Evolutionary conservation across 64 coral and sea anemone species (phyloP), one percentile per base, ranked within the genome.

Genomic region (Dendrophyllia cribrosa): DNA sequence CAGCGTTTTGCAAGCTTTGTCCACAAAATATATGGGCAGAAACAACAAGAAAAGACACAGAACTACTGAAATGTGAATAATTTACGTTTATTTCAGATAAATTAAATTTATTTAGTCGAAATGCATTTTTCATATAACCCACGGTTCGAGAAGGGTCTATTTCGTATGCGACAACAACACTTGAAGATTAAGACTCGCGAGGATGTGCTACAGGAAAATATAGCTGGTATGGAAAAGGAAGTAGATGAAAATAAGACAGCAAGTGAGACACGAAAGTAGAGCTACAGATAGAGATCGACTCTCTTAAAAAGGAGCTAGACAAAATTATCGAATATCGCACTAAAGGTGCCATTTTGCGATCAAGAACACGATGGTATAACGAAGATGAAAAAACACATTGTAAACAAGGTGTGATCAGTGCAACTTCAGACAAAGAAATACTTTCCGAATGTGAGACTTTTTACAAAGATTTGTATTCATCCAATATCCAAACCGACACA

Each of bases 291-390:
- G n/a, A 66, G n/a, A 14, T 66, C 1, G 63, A 20, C n/a, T 19
- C 15, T 66, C 63, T 66, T 66, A 19, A 20, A 66, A 66, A 20
- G 7, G 63, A 66, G 63, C 15, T 66, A 20, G 63, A 66, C 3
- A 20, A 43, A 7, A 34, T 34, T 75, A 75, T 75, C 25, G 72
- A 75, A 24, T 51, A 79, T 55, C 44, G 6, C 19, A 49, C 55
- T 59, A 59, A 82, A 63, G 81, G 81, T 68, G 81, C 81, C 21
- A 85, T 85, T 10, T 85, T 85, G 64, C 56, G 78, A 43, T 82
- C 78, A 10, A 82, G 60, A 67, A 45, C 22, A 11, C 22, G 61
- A 84, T 84, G 80, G 80, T 43, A 84, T 67, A 85, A 85, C 20
- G 81, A 85, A 66, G 81, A 59, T 14, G 80, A 84, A 84, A 84